Evolutionary conservation across 2,113 vertebrate species (phyloP).

Genomic region (Pluvianellus socialis): DNA sequence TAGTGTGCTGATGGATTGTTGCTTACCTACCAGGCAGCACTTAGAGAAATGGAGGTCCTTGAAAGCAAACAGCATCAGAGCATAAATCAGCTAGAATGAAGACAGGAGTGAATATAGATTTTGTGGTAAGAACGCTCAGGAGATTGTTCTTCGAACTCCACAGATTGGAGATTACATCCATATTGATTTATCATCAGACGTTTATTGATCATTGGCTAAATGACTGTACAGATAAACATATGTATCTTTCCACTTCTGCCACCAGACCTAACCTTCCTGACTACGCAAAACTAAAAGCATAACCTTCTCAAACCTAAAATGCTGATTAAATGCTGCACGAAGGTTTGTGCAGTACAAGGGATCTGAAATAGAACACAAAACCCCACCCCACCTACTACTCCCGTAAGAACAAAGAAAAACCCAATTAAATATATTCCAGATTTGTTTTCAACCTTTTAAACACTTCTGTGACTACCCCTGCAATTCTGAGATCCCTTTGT

Average conservation of each 20-base stretch:
- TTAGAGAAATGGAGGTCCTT: slow-evolving; percentile 70
- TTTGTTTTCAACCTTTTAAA: background rate
- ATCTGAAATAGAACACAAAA: background rate
- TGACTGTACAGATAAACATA: slow-evolving; percentile 54
- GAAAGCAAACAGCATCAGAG: slow-evolving; percentile 56
- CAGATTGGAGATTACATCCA: slow-evolving; percentile 63
- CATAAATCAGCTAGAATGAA: slow-evolving; percentile 65
- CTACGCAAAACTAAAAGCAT: background rate
- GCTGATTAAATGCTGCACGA: background rate
- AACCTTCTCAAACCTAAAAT: background rate
- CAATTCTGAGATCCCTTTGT: background rate
- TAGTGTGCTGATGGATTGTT: slow-evolving; percentile 50
- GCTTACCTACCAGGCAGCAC: slow-evolving; percentile 47
- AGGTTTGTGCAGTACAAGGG: background rate
- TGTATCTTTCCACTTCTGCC: slow-evolving; percentile 43
- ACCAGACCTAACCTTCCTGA: slow-evolving; percentile 2
- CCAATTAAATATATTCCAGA: background rate
- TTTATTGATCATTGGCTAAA: slow-evolving; percentile 71
- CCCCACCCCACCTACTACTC: rapidly evolving
- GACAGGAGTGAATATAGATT: slow-evolving; percentile 64
- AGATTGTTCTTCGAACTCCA: slow-evolving; percentile 66
- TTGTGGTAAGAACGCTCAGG: slow-evolving; percentile 58
- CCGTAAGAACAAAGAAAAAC: background rate
- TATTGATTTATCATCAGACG: slow-evolving; percentile 62
- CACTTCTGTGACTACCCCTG: background rate